Conservation (phyloP, 2,797 vertebrate species). For the Poeciliopsis turneri region DNA sequence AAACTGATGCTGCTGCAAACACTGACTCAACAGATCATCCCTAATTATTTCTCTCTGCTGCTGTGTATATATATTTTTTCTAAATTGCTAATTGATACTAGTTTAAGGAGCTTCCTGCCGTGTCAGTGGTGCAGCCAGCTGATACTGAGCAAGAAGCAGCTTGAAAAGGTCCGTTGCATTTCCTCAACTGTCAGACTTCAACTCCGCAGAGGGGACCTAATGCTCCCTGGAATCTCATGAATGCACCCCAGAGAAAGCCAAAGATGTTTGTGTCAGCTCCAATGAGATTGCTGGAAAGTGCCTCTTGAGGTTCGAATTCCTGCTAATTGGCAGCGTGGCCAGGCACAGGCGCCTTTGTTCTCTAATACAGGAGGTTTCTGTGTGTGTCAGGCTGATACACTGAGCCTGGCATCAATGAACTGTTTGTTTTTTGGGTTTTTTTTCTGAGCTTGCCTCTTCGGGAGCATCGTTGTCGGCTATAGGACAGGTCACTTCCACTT, state of each 20-base stretch:
- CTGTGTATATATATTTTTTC: background rate
- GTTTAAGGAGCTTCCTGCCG: constrained; percentile 6
- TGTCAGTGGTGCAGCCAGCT: constrained; percentile 6
- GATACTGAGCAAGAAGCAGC: constrained; percentile 19
- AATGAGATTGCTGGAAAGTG: constrained; percentile 75
- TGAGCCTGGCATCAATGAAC: constrained; percentile 73
- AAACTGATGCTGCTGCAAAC: constrained; percentile 18
- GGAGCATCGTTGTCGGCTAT: constrained; percentile 53
- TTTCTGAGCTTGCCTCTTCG: constrained; percentile 51
- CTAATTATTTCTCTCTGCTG: constrained; percentile 8
- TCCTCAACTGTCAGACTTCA: constrained; percentile 38
- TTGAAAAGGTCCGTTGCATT: constrained; percentile 50
- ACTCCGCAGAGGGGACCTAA: constrained; percentile 62
- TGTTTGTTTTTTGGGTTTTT: constrained; percentile 67
- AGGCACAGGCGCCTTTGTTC: constrained; percentile 73
- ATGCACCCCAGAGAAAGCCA: constrained; percentile 72
- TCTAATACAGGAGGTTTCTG: constrained; percentile 69
- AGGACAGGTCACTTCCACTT: constrained; percentile 64
- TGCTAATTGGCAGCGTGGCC: constrained; percentile 79
- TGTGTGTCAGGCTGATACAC: constrained; percentile 71
- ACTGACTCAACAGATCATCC: background rate
- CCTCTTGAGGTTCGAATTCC: constrained; percentile 71
- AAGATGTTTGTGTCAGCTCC: constrained; percentile 65
- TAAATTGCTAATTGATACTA: background rate
- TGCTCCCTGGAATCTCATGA: constrained; percentile 77